Evolutionary conservation across 2,113 vertebrate genomes (phyloP).

Genomic region (Seriola dumerili): DNA sequence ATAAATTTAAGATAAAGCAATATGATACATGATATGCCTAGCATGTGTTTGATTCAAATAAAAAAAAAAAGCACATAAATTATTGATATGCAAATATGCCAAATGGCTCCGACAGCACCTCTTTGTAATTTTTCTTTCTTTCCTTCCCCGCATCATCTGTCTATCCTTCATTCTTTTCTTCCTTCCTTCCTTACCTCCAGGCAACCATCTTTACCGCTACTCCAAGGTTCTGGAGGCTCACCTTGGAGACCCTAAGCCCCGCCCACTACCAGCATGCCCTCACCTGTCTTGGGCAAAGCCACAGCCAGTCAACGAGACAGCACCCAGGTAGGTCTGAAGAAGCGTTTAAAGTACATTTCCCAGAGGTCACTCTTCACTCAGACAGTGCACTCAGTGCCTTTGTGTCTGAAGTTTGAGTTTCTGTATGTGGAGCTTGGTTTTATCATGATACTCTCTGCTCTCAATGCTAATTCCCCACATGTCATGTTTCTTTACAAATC

Average conservation of each 20-base stretch:
- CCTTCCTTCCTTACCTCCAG: conserved; percentile 73
- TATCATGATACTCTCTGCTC: too few relatives aligned
- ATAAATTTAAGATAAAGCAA: too few relatives aligned
- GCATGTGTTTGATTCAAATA: too few relatives aligned
- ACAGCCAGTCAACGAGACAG: conserved; percentile 97
- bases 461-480: background rate
- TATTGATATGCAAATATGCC: too few relatives aligned
- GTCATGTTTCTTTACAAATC: background rate
- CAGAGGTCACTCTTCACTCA: background rate
- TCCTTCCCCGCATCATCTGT: background rate
- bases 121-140: background rate
- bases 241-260: conserved; percentile 94
- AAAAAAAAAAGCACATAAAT: too few relatives aligned
- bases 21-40: too few relatives aligned
- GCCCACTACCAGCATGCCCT: conserved; percentile 95
- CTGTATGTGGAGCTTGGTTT: background rate
- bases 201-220: conserved; percentile 98
- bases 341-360: background rate
- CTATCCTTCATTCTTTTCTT: background rate
- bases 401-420: background rate
- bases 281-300: conserved; percentile 99
- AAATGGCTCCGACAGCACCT: too few relatives aligned
- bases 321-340: conserved; percentile 88
- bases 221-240: conserved; percentile 97
- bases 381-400: background rate